These are phyloP conservation scores for Phoeniculus purpureus DNA, from an alignment of 2,797 vertebrate genomes.

Conservation along the genomic window DNA sequence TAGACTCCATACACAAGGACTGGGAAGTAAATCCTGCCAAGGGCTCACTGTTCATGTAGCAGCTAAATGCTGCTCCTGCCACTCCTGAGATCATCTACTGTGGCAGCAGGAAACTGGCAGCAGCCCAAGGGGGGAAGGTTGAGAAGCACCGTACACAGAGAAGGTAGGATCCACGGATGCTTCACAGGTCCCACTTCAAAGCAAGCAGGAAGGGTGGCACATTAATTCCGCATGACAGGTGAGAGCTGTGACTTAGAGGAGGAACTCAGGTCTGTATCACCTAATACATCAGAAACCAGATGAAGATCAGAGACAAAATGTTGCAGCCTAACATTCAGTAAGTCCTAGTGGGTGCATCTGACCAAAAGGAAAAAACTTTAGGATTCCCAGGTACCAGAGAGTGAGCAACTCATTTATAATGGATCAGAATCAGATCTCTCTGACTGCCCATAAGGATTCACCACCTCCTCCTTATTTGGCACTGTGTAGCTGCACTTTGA, in stretches of 20 bases:
- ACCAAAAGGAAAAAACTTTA: background rate
- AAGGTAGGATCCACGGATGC: background rate
- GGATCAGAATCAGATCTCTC: conserved; percentile 48
- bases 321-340: background rate
- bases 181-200: background rate
- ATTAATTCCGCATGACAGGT: background rate
- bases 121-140: background rate
- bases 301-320: background rate
- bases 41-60: rapidly evolving
- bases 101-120: background rate
- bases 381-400: background rate
- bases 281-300: background rate
- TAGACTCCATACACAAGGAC: background rate
- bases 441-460: conserved; percentile 27
- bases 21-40: background rate
- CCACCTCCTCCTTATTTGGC: conserved; percentile 40
- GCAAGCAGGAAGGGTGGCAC: background rate
- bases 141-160: background rate
- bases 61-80: background rate
- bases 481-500: conserved; percentile 16
- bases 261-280: background rate
- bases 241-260: background rate
- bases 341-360: background rate
- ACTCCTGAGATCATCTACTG: background rate
- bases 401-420: background rate